Evolutionary conservation across 2,888 invertebrate genomes (phyloP).

Genomic region (Cetonia aurata): DNA sequence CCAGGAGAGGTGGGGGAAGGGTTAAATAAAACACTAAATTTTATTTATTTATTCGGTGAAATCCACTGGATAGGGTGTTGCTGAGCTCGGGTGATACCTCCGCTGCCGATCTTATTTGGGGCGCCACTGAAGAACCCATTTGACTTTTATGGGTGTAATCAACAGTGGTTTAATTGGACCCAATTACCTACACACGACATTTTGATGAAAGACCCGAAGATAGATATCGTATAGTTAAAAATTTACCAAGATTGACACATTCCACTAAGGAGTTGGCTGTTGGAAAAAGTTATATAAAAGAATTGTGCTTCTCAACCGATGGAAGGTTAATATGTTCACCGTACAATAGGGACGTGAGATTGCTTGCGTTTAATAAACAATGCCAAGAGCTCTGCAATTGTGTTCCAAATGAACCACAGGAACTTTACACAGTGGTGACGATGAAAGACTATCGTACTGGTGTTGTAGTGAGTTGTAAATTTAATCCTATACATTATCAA

Average conservation of each 20-base stretch:
- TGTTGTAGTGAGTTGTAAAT: conserved; percentile 90
- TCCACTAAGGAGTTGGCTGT: conserved; percentile 88
- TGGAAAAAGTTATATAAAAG: conserved; percentile 93
- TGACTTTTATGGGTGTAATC: conserved; percentile 59
- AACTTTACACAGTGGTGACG: conserved; percentile 76
- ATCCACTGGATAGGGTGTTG: too few species aligned
- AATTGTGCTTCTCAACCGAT: conserved; percentile 90
- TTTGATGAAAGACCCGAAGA: conserved; percentile 60
- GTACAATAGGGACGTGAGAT: conserved; percentile 86
- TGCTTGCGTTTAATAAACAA: conserved; percentile 82
- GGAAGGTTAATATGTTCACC: conserved; percentile 93
- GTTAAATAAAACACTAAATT: too few species aligned
- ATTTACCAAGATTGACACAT: conserved; percentile 84
- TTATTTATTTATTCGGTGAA: too few species aligned
- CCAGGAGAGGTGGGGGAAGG: too few species aligned
- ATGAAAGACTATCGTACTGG: conserved; percentile 82
- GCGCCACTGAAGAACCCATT: too few species aligned
- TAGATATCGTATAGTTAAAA: conserved; percentile 72
- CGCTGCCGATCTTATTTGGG: too few species aligned
- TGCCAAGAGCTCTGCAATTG: conserved; percentile 85
- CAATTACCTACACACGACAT: conserved; percentile 57
- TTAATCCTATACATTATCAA: conserved; percentile 87
- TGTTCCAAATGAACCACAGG: conserved; percentile 68
- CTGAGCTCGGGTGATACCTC: too few species aligned
- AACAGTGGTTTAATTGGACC: conserved; percentile 63